Percentiles rank a stretch among this genome's conserved stretches.
Evolutionary conservation across 2,113 vertebrate species (phyloP).

Genomic region (Protomyctophum bolini): DNA sequence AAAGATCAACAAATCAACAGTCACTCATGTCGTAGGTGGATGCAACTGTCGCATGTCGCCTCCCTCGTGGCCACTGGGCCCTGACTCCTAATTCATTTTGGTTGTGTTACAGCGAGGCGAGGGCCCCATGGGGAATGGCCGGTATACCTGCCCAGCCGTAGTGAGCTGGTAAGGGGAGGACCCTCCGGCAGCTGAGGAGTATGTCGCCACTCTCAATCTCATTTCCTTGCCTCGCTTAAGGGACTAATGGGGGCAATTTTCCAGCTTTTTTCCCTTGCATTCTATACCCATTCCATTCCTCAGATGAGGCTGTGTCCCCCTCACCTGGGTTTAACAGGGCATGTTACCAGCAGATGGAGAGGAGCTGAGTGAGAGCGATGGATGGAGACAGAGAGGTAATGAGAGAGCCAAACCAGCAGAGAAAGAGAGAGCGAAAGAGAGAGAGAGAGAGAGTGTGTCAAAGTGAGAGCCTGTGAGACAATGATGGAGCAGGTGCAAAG

Average conservation of each 20-base stretch:
- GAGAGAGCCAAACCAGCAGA: neutral
- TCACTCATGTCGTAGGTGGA: slow-evolving; percentile 14
- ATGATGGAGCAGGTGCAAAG: too few relatives aligned
- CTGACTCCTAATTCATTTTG: slow-evolving; percentile 30
- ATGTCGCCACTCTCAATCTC: slow-evolving; percentile 56
- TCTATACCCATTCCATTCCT: slow-evolving; percentile 36
- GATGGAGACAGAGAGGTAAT: neutral
- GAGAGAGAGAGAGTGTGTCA: neutral
- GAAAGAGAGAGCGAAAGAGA: neutral
- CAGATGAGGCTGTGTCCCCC: slow-evolving; percentile 22
- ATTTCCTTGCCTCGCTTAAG: slow-evolving; percentile 64
- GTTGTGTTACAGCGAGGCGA: slow-evolving; percentile 29
- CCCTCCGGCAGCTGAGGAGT: slow-evolving; percentile 39
- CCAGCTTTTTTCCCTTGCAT: slow-evolving; percentile 32
- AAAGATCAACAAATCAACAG: slow-evolving; percentile 17
- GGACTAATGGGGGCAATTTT: slow-evolving; percentile 66
- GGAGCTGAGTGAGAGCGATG: neutral
- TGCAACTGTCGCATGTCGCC: neutral
- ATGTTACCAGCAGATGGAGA: slow-evolving; percentile 8
- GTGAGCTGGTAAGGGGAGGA: slow-evolving; percentile 50
- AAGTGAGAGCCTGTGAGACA: neutral
- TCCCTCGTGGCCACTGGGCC: neutral
- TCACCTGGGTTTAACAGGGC: slow-evolving; percentile 22
- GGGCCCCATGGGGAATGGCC: slow-evolving; percentile 30
- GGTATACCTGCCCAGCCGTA: slow-evolving; percentile 30